These are phyloP conservation scores for Ranitomeya imitator DNA, from an alignment of 2,113 vertebrate species.

Conservation along the genomic window DNA sequence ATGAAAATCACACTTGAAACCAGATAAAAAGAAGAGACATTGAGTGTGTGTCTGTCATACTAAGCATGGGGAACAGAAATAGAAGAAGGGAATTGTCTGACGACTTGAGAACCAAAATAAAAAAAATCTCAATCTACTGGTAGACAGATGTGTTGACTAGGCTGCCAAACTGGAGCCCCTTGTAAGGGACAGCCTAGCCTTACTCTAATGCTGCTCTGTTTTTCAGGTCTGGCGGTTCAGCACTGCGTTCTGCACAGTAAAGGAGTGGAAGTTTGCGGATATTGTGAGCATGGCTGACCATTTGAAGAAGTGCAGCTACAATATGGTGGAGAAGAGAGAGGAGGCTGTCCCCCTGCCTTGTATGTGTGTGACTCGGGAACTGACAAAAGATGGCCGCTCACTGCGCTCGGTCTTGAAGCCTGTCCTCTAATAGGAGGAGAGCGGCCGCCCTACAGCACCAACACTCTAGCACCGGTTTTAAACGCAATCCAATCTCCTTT, in stretches of 20 bases:
- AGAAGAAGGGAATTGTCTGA: too few species aligned
- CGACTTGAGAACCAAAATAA: too few species aligned
- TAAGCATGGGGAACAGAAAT: too few species aligned
- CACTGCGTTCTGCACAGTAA: slow-evolving; percentile 92
- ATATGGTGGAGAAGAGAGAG: slow-evolving; percentile 84
- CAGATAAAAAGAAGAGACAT: too few species aligned
- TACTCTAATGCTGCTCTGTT: slow-evolving; percentile 24
- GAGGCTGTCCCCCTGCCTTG: slow-evolving; percentile 92
- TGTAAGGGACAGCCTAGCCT: not conserved
- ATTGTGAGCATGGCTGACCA: slow-evolving; percentile 96
- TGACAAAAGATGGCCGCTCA: slow-evolving; percentile 90
- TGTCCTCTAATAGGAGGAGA: slow-evolving; percentile 72
- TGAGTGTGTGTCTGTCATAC: too few species aligned
- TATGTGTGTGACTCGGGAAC: slow-evolving; percentile 91
- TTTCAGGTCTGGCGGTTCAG: slow-evolving; percentile 96
- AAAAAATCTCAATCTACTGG: too few species aligned
- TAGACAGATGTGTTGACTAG: too few species aligned
- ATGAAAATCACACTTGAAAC: too few species aligned
- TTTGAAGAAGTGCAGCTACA: slow-evolving; percentile 90
- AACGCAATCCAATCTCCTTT: slow-evolving; percentile 71
- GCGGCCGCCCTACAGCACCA: slow-evolving; percentile 67
- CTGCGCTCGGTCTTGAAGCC: slow-evolving; percentile 91
- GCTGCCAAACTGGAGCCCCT: not conserved
- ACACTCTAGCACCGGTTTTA: slow-evolving; percentile 73
- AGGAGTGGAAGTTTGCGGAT: slow-evolving; percentile 90